These are phyloP conservation scores for Sebastes fasciatus DNA, from an alignment of 2,113 vertebrate species.

Conservation along the genomic window DNA sequence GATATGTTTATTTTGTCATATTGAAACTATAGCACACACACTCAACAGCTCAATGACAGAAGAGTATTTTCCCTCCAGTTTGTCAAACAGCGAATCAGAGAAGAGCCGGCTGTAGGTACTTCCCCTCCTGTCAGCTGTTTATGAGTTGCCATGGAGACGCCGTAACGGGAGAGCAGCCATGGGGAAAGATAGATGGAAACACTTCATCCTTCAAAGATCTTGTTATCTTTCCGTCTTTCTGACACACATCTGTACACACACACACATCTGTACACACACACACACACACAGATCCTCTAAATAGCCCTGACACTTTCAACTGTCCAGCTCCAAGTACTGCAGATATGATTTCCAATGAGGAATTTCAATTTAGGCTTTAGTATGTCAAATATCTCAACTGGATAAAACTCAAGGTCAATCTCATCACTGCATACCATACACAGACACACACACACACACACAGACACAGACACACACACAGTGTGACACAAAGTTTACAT, in stretches of 20 bases:
- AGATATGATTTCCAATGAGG: constrained; percentile 17
- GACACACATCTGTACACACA: no score
- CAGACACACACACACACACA: background rate
- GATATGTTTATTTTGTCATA: background rate
- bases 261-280: no score
- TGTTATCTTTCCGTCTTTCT: no score
- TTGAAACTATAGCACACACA: background rate
- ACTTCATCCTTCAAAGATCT: constrained; percentile 60
- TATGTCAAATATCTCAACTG: constrained; percentile 24
- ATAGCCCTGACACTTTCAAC: background rate
- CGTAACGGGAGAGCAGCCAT: constrained; percentile 43
- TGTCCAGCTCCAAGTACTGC: background rate
- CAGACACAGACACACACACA: constrained; percentile 9
- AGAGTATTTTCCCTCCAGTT: constrained; percentile 42
- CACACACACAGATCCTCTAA: background rate
- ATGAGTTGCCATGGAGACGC: constrained; percentile 61
- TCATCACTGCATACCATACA: background rate
- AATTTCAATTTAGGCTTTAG: constrained; percentile 35
- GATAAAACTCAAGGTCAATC: constrained; percentile 10
- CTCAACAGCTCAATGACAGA: background rate
- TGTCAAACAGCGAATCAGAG: constrained; percentile 59
- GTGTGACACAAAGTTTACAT: constrained; percentile 30
- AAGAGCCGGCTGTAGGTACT: constrained; percentile 7
- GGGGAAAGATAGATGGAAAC: constrained; percentile 29
- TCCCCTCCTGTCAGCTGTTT: constrained; percentile 57